Percentiles rank a stretch among this genome's conserved stretches.
phyloP scores from a whole-genome alignment of 1,140 invertebrate genomes.

The Brachionus plicatilis region DNA sequence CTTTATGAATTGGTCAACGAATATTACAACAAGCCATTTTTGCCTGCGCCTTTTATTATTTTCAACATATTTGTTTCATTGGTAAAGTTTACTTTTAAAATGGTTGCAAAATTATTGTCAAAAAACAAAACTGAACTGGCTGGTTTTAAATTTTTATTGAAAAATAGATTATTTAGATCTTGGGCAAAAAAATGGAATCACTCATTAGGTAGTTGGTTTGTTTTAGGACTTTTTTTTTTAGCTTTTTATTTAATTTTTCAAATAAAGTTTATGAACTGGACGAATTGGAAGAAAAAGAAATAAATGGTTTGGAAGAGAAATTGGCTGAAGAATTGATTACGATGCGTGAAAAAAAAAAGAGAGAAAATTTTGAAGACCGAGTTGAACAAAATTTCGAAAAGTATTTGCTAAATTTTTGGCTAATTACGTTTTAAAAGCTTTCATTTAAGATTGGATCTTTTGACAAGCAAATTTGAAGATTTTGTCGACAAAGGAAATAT shows the following conservation, averaged over 20 bases:
- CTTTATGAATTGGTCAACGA: not conserved
- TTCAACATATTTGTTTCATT: not conserved
- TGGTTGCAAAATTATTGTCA: not conserved
- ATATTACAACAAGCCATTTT: slow-evolving; percentile 26
- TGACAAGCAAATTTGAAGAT: slow-evolving; percentile 13
- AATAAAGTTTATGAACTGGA: slow-evolving; percentile 22
- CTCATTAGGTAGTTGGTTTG: not conserved
- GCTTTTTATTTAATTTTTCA: not conserved
- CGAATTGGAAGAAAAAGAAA: not conserved
- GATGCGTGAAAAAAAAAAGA: not conserved
- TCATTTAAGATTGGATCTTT: not conserved
- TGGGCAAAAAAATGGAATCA: not conserved
- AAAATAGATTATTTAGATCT: not conserved
- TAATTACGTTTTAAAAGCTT: not conserved
- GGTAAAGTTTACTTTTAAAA: not conserved
- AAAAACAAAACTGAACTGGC: not conserved
- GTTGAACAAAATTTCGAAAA: slow-evolving; percentile 26
- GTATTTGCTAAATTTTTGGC: not conserved
- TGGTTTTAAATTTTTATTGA: not conserved
- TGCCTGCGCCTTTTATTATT: slow-evolving; percentile 6
- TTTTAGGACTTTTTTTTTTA: not conserved
- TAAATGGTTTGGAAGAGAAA: not conserved
- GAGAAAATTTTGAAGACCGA: not conserved
- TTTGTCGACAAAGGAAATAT: not conserved
- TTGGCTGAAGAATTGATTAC: not conserved